A percentile compares a stretch with the other conserved stretches of the same genome.
Evolutionary conservation across 2,113 vertebrate genomes (phyloP).

Genomic region (Otus sunia): DNA sequence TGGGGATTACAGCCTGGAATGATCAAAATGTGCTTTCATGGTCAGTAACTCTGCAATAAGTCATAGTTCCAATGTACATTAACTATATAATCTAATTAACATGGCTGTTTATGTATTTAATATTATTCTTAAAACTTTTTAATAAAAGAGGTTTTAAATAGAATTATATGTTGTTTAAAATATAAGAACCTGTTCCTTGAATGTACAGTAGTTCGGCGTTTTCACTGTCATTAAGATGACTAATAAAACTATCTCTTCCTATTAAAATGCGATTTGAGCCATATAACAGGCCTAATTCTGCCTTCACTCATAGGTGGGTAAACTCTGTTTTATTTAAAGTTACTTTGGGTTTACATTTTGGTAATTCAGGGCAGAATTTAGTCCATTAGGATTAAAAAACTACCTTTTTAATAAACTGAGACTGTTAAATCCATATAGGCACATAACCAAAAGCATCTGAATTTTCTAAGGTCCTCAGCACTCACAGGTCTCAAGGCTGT

Average conservation of each 20-base stretch:
- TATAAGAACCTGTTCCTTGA: constrained; percentile 33
- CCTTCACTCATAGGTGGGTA: background rate
- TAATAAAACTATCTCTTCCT: background rate
- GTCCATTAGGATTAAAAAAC: background rate
- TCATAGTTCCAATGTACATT: constrained; percentile 69
- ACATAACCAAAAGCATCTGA: constrained; percentile 2
- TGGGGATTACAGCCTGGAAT: constrained; percentile 71
- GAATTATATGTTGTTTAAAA: constrained; percentile 59
- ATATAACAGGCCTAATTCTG: background rate
- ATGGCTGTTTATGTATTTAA: constrained; percentile 72
- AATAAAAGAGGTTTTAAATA: constrained; percentile 70
- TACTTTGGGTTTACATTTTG: background rate
- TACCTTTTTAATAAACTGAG: background rate
- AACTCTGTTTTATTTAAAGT: background rate
- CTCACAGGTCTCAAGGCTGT: background rate
- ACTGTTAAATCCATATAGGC: background rate
- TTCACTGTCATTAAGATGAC: background rate
- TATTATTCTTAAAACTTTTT: constrained; percentile 68
- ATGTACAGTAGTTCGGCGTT: constrained; percentile 17
- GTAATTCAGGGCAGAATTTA: background rate
- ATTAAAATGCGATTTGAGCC: constrained; percentile 5
- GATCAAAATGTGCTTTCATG: constrained; percentile 73
- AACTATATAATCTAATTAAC: constrained; percentile 76
- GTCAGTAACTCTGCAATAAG: constrained; percentile 69
- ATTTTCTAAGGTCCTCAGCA: background rate